phyloP scores from a whole-genome alignment of 2,113 vertebrate species.

The Bufo gargarizans region DNA sequence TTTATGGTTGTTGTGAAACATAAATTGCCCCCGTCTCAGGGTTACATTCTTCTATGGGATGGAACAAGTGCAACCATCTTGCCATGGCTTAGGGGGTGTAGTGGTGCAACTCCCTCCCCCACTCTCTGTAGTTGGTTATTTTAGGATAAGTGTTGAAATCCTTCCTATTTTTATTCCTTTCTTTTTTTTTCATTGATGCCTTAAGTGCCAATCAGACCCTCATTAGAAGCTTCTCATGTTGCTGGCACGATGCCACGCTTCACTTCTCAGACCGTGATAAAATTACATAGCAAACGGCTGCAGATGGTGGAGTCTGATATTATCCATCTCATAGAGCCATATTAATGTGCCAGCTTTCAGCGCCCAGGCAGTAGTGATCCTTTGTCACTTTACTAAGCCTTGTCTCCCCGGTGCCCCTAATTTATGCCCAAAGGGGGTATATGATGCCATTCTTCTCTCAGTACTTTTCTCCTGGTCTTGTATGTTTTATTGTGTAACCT shows the following conservation, averaged over 20 bases:
- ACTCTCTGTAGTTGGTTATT: background rate
- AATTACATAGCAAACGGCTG: background rate
- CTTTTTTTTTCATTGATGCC: background rate
- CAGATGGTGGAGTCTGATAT: background rate
- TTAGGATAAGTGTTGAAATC: background rate
- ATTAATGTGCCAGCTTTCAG: background rate
- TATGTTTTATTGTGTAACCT: too few relatives aligned
- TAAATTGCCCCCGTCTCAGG: too few relatives aligned
- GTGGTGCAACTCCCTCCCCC: background rate
- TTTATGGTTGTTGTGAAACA: too few relatives aligned
- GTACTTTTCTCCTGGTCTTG: too few relatives aligned
- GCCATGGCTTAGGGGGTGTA: too few relatives aligned
- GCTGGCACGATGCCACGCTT: background rate
- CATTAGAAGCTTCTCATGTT: background rate
- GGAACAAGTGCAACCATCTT: too few relatives aligned
- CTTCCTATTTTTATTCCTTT: background rate
- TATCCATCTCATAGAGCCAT: background rate
- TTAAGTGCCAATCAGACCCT: slow-evolving; percentile 33
- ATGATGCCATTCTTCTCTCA: too few relatives aligned
- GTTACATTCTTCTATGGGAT: too few relatives aligned
- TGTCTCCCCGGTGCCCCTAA: background rate
- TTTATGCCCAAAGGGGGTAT: too few relatives aligned
- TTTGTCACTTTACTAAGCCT: background rate
- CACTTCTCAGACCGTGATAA: background rate
- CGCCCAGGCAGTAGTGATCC: background rate